Percentiles rank a stretch among this genome's conserved stretches.
phyloP scores from a whole-genome alignment of 2,888 invertebrate species.

The Masnerella sp. region DNA sequence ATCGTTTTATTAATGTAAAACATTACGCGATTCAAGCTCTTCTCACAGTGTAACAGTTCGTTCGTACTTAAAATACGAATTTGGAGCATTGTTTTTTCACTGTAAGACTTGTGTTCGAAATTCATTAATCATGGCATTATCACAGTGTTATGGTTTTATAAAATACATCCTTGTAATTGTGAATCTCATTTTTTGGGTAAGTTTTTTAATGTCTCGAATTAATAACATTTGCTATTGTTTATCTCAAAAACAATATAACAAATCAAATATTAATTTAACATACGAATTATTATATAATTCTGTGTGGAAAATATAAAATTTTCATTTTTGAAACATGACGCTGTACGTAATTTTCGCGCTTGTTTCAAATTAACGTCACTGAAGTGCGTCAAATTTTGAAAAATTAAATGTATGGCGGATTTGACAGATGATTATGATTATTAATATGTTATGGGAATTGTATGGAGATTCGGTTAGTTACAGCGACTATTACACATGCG shows the following conservation, averaged over 20 bases:
- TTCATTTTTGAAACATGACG: constrained; percentile 9
- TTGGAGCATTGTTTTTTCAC: constrained; percentile 1
- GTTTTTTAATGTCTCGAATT: constrained; percentile 67
- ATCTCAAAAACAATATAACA: too few relatives aligned
- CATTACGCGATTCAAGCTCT: constrained; percentile 10
- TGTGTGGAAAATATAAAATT: neutral
- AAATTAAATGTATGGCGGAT: too few relatives aligned
- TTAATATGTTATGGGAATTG: constrained; percentile 23
- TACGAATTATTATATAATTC: constrained; percentile 19
- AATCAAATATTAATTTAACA: too few relatives aligned
- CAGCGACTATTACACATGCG: constrained; percentile 40
- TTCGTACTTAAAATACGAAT: neutral
- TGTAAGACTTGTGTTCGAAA: neutral
- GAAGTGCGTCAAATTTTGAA: too few relatives aligned
- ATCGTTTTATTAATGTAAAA: constrained; percentile 28
- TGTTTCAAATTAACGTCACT: constrained; percentile 13
- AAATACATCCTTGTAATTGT: constrained; percentile 86
- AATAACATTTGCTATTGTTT: neutral
- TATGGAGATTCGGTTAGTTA: constrained; percentile 21
- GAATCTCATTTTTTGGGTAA: constrained; percentile 87
- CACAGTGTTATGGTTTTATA: constrained; percentile 84
- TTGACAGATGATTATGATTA: too few relatives aligned
- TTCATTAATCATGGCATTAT: constrained; percentile 81
- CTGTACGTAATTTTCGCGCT: constrained; percentile 15
- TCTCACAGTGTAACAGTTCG: neutral